Conservation (phyloP, 2,113 vertebrate species). For the Hoplias malabaricus region DNA sequence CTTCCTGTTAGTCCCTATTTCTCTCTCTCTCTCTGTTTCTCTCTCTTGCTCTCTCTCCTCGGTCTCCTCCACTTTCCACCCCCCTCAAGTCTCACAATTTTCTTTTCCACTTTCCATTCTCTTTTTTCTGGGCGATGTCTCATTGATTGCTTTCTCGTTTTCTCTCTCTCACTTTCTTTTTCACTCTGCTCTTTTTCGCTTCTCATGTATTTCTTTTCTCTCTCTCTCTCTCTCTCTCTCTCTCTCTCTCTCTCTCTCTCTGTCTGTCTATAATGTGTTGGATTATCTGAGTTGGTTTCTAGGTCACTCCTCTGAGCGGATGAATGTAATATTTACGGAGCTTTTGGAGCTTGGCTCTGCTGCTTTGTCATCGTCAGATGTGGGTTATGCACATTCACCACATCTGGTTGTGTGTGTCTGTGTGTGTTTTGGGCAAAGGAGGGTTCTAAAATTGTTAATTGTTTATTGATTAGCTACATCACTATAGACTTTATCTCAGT, state of each 20-base stretch:
- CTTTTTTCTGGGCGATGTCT: too few species aligned
- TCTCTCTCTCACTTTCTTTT: not conserved
- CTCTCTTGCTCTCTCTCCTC: too few species aligned
- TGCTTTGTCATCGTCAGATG: conserved; percentile 23
- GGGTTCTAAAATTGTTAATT: not conserved
- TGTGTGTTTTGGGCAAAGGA: too few species aligned
- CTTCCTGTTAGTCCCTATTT: conserved; percentile 5
- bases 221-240: not conserved
- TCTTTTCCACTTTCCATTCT: too few species aligned
- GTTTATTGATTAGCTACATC: not conserved
- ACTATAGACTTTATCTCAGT: not conserved
- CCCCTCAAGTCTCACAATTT: too few species aligned
- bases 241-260: conserved; percentile 18
- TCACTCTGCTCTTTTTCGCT: not conserved
- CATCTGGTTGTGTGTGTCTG: not conserved
- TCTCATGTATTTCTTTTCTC: too few species aligned
- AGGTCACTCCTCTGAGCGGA: conserved; percentile 62
- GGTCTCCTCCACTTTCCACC: too few species aligned
- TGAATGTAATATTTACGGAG: conserved; percentile 51
- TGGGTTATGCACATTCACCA: not conserved
- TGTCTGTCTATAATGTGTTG: conserved; percentile 50
- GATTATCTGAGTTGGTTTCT: conserved; percentile 59
- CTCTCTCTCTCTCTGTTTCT: not conserved
- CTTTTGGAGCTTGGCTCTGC: not conserved
- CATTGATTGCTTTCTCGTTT: too few species aligned